Percentiles rank a stretch among this genome's conserved stretches.
Conservation (phyloP, 2,797 vertebrate species). For the Danio kyathit region DNA sequence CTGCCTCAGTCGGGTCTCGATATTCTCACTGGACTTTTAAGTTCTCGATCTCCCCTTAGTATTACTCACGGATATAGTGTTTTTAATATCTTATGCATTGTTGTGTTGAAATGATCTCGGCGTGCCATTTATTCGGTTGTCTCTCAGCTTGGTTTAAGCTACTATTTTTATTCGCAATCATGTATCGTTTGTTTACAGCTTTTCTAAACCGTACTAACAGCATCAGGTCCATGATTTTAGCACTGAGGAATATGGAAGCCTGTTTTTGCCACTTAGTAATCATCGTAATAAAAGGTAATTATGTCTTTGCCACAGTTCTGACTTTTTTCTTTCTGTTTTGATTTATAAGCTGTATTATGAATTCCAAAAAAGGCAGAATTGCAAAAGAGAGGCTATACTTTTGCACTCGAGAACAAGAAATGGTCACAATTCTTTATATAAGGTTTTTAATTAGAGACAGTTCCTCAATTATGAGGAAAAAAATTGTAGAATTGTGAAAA, state of each 20-base stretch:
- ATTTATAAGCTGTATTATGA: too few species aligned
- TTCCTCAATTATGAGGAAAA: too few species aligned
- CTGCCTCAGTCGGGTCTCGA: not conserved
- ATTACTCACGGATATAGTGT: conserved; percentile 42
- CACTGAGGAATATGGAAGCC: not conserved
- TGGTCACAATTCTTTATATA: too few species aligned
- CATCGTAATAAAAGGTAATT: too few species aligned
- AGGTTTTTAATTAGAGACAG: too few species aligned
- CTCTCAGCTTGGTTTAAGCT: not conserved
- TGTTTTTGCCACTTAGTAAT: too few species aligned
- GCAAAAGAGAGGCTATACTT: too few species aligned
- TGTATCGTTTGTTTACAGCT: not conserved
- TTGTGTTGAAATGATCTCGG: conserved; percentile 49
- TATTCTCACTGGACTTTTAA: conserved; percentile 45
- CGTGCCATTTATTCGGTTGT: conserved; percentile 20
- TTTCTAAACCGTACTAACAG: conserved; percentile 3
- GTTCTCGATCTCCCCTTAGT: conserved; percentile 18
- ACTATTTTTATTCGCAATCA: not conserved
- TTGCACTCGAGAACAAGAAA: too few species aligned
- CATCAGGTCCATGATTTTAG: not conserved
- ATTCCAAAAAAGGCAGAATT: too few species aligned
- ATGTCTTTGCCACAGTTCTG: too few species aligned
- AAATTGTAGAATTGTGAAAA: too few species aligned
- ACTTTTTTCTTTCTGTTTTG: too few species aligned
- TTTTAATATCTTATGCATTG: conserved; percentile 35